Evolutionary conservation across 2,797 vertebrate species (phyloP).

Genomic region (Amblyraja radiata): DNA sequence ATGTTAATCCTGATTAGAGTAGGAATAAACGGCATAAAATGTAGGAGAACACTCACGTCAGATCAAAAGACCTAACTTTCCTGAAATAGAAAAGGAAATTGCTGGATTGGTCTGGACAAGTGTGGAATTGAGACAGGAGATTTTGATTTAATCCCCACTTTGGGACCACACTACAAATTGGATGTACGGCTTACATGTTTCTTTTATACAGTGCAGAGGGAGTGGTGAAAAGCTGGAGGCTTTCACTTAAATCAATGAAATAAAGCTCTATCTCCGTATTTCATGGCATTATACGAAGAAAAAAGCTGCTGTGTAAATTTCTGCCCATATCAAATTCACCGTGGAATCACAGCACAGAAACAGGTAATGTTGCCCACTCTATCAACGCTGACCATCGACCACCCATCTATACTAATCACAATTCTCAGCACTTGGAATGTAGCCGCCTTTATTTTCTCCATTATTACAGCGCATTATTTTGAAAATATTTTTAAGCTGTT

Average conservation of each 20-base stretch:
- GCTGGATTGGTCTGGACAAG: too few relatives aligned
- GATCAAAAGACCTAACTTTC: neutral
- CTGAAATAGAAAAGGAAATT: neutral
- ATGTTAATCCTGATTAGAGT: neutral
- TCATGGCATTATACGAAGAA: neutral
- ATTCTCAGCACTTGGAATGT: too few relatives aligned
- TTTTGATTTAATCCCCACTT: neutral
- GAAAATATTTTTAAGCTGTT: too few relatives aligned
- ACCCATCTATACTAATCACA: too few relatives aligned
- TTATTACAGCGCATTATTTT: too few relatives aligned
- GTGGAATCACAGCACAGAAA: too few relatives aligned
- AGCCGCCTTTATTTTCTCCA: too few relatives aligned
- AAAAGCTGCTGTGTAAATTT: neutral
- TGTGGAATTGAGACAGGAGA: neutral
- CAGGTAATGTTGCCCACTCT: too few relatives aligned
- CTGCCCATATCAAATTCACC: neutral
- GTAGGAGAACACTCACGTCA: neutral
- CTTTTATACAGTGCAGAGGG: neutral
- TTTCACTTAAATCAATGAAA: neutral
- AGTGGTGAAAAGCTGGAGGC: neutral
- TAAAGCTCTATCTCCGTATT: neutral
- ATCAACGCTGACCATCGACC: too few relatives aligned
- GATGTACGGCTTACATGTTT: too few relatives aligned
- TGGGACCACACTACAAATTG: neutral
- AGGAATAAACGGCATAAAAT: neutral